phyloP scores from a whole-genome alignment of 2,113 vertebrate genomes.

The Pantherophis guttatus region DNA sequence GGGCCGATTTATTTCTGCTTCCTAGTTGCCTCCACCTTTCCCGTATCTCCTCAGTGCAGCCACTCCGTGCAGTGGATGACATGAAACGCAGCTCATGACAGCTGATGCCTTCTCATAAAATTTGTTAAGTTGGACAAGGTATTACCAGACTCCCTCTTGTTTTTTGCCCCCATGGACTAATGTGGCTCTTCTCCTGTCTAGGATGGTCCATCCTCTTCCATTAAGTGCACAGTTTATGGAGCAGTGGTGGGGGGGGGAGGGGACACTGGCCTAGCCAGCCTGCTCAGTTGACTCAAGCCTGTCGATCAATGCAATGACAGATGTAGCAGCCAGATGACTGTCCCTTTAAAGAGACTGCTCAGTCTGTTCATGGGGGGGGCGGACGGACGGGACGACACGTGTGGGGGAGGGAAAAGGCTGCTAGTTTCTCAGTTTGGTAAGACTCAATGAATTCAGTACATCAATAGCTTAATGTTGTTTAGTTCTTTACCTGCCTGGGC shows the following conservation, averaged over 20 bases:
- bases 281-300: neutral
- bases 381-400: neutral
- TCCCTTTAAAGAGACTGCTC: neutral
- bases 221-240: neutral
- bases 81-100: neutral
- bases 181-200: neutral
- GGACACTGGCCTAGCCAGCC: neutral
- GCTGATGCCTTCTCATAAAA: neutral
- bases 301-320: neutral
- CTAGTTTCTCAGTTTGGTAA: neutral
- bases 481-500: neutral
- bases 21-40: neutral
- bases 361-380: neutral
- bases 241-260: neutral
- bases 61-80: neutral
- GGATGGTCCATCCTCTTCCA: neutral
- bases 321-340: neutral
- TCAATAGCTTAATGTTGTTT: neutral
- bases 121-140: neutral
- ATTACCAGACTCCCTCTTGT: neutral
- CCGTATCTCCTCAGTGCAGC: neutral
- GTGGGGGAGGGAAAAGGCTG: neutral
- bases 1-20: neutral
- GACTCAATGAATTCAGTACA: neutral
- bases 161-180: neutral